phyloP scores from a whole-genome alignment of 2,888 invertebrate genomes.

The Athetis lepigone region DNA sequence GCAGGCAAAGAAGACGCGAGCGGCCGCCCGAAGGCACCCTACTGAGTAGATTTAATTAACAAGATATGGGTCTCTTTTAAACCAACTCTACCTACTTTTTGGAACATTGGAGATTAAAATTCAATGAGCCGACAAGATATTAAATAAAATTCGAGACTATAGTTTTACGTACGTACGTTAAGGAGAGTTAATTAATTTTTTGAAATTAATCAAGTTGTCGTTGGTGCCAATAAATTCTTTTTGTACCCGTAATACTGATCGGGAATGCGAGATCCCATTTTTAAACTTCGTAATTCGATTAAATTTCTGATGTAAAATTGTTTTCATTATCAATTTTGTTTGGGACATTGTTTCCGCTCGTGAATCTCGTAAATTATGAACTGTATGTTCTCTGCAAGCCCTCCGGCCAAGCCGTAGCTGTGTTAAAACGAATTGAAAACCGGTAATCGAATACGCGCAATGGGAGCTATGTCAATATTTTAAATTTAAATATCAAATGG shows the following conservation, averaged over 20 bases:
- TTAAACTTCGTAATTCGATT: constrained; percentile 82
- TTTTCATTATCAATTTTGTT: constrained; percentile 88
- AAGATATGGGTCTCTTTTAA: constrained; percentile 89
- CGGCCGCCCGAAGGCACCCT: constrained; percentile 83
- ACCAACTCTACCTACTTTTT: constrained; percentile 87
- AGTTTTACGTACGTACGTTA: constrained; percentile 69
- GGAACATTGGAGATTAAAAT: constrained; percentile 87
- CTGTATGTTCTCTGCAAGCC: constrained; percentile 85
- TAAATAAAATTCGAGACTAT: constrained; percentile 76
- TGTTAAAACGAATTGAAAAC: constrained; percentile 89
- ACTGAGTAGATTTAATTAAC: constrained; percentile 90
- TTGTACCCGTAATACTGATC: constrained; percentile 65
- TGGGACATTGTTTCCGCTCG: constrained; percentile 85
- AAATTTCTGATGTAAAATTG: constrained; percentile 86
- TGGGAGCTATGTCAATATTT: constrained; percentile 89
- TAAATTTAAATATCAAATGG: constrained; percentile 87
- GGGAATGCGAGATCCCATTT: constrained; percentile 73
- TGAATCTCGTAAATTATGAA: constrained; percentile 87
- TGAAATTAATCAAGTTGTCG: constrained; percentile 64
- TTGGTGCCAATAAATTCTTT: constrained; percentile 68
- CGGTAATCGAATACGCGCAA: constrained; percentile 89
- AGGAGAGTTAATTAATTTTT: constrained; percentile 67
- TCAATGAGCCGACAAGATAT: constrained; percentile 84
- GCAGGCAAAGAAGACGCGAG: constrained; percentile 77
- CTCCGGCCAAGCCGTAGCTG: constrained; percentile 80